Percentiles rank a stretch among this genome's conserved stretches.
phyloP scores from a whole-genome alignment of 2,113 vertebrate species.

The Toxostoma redivivum region DNA sequence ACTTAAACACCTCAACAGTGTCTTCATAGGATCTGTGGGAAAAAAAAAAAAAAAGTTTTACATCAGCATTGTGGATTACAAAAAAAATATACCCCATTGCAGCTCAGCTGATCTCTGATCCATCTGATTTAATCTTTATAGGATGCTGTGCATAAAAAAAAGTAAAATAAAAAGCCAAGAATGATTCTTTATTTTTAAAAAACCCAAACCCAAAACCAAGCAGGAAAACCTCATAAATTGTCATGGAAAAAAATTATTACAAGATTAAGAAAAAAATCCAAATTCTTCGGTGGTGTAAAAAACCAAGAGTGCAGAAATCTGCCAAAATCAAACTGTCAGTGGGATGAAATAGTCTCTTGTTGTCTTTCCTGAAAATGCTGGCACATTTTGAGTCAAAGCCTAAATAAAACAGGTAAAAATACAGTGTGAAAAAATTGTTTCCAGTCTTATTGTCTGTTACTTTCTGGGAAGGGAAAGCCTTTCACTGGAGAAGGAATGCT shows the following conservation, averaged over 20 bases:
- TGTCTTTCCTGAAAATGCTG: slow-evolving; percentile 13
- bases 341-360: not conserved
- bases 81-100: not conserved
- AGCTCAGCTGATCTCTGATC: not conserved
- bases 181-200: not conserved
- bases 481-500: rapidly evolving
- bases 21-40: not conserved
- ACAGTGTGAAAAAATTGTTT: not conserved
- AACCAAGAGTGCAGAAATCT: not conserved
- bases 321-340: not conserved
- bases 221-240: not conserved
- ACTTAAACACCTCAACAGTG: not conserved
- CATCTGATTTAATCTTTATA: not conserved
- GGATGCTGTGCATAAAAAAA: not conserved
- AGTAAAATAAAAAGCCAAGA: not conserved
- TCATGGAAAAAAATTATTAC: not conserved
- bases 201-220: not conserved
- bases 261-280: not conserved
- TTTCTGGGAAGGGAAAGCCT: not conserved
- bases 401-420: slow-evolving; percentile 49
- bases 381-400: not conserved
- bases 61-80: not conserved
- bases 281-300: not conserved
- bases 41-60: not conserved
- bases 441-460: not conserved